phyloP scores from a whole-genome alignment of 2,797 vertebrate species.

The Clarias fuscus region DNA sequence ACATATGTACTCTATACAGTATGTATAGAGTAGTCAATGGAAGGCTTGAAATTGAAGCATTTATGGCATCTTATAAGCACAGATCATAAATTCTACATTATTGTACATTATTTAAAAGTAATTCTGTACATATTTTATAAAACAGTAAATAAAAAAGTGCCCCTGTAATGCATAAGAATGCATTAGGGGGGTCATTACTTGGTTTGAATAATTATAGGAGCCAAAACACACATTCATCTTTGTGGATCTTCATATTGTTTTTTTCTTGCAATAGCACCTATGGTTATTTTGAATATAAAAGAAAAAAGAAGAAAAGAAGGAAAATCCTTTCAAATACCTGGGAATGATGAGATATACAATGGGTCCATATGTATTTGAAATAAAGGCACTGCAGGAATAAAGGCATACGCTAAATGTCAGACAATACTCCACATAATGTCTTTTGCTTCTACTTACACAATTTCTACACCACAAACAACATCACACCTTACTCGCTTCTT shows the following conservation, averaged over 20 bases:
- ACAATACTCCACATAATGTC: not conserved
- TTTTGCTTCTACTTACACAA: constrained; percentile 18
- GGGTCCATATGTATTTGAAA: not conserved
- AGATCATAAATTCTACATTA: constrained; percentile 31
- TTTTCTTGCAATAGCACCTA: not conserved
- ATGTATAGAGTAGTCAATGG: not conserved
- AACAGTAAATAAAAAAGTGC: not conserved
- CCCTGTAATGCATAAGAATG: not conserved
- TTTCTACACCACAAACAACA: not conserved
- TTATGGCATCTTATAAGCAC: constrained; percentile 1
- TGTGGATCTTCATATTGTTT: not conserved
- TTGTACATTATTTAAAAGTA: constrained; percentile 18
- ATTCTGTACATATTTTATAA: constrained; percentile 1
- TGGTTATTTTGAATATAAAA: not conserved
- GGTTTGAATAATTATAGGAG: not conserved
- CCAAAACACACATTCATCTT: not conserved
- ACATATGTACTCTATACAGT: too few species aligned
- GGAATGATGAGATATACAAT: not conserved
- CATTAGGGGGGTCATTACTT: not conserved
- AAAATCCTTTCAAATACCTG: not conserved
- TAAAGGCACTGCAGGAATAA: constrained; percentile 30
- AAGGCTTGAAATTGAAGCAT: not conserved
- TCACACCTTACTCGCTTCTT: constrained; percentile 24
- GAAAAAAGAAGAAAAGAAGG: not conserved
- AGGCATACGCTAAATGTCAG: not conserved